A percentile compares a stretch with the other conserved stretches of the same genome.
These are phyloP conservation scores for Pterois miles DNA, from an alignment of 2,797 vertebrate genomes.

Conservation along the genomic window DNA sequence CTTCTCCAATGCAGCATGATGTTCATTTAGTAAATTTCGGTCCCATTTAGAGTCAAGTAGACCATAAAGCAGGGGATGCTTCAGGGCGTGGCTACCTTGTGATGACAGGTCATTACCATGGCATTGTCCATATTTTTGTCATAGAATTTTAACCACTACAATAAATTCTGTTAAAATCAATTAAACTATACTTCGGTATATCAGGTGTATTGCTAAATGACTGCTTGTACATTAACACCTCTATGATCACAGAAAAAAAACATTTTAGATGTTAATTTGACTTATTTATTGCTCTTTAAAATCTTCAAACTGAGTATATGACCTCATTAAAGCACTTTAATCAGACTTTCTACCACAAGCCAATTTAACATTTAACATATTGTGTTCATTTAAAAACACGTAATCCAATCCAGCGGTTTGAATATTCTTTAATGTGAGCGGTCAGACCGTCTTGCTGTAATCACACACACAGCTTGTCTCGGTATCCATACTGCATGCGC, in stretches of 20 bases:
- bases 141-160: no score
- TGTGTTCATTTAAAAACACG: not conserved
- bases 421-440: slow-evolving; percentile 3
- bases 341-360: not conserved
- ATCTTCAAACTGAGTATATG: not conserved
- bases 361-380: not conserved
- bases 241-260: not conserved
- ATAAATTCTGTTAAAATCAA: no score
- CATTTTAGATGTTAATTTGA: not conserved
- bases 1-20: no score
- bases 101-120: no score
- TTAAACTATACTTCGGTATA: not conserved
- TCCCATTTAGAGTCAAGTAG: no score
- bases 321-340: not conserved
- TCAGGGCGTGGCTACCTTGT: no score
- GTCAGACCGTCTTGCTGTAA: not conserved
- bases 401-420: not conserved
- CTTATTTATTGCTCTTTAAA: not conserved
- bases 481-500: slow-evolving; percentile 19
- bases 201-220: not conserved
- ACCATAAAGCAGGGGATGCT: no score
- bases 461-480: slow-evolving; percentile 21
- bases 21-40: no score
- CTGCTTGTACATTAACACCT: not conserved
- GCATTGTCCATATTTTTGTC: no score